phyloP scores from a whole-genome alignment of 1,140 invertebrate genomes.

The Pogonomyrmex barbatus region DNA sequence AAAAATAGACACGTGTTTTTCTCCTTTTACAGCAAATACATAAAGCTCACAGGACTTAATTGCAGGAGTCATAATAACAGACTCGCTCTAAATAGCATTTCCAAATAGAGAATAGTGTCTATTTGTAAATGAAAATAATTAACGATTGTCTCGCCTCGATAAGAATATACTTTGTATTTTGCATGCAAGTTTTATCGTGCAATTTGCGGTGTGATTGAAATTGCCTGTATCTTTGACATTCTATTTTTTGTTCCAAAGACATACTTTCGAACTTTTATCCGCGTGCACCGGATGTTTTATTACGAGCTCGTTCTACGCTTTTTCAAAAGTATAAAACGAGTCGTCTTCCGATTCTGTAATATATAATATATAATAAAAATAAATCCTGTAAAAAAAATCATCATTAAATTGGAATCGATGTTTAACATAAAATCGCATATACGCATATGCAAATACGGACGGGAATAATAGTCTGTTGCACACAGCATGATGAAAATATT shows the following conservation, averaged over 20 bases:
- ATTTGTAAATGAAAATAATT: neutral
- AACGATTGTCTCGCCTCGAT: neutral
- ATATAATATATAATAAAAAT: neutral
- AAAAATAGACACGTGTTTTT: neutral
- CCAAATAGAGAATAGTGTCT: neutral
- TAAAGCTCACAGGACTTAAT: neutral
- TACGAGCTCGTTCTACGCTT: neutral
- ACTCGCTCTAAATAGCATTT: neutral
- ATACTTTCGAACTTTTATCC: neutral
- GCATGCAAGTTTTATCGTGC: conserved; percentile 7
- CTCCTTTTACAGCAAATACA: neutral
- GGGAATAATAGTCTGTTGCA: neutral
- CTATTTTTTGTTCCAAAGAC: conserved; percentile 14
- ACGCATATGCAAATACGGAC: neutral
- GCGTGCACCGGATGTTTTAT: neutral
- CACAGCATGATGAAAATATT: conserved; percentile 24
- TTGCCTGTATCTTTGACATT: neutral
- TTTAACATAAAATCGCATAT: conserved; percentile 25
- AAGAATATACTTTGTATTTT: neutral
- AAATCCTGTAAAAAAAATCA: conserved; percentile 6
- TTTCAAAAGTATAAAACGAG: neutral
- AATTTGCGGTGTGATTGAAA: neutral
- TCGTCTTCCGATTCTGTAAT: neutral
- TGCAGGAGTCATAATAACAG: neutral
- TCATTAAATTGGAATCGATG: neutral